Percentiles rank a stretch among this genome's conserved stretches.
These are phyloP conservation scores for Xiphophorus maculatus DNA, from an alignment of 2,113 vertebrate genomes.

Conservation along the genomic window DNA sequence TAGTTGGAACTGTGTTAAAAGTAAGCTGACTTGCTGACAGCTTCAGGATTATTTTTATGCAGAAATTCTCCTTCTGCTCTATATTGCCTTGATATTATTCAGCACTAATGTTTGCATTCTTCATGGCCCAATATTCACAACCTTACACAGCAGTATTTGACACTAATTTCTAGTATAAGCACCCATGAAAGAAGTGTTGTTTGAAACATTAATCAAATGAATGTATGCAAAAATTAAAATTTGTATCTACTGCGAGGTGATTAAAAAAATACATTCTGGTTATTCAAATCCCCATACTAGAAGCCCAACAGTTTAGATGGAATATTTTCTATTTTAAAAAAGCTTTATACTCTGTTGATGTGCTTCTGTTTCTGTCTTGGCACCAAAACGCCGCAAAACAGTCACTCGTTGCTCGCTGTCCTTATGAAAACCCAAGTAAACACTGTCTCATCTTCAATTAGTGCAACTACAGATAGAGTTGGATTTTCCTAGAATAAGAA, in stretches of 20 bases:
- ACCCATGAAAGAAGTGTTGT: neutral
- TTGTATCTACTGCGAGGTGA: constrained; percentile 32
- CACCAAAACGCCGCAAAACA: constrained; percentile 32
- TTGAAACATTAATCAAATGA: constrained; percentile 53
- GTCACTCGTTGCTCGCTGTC: constrained; percentile 13
- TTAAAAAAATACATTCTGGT: too few species aligned
- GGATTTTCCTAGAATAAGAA: constrained; percentile 44
- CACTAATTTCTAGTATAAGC: constrained; percentile 28
- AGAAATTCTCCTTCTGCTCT: constrained; percentile 47
- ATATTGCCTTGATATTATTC: constrained; percentile 65
- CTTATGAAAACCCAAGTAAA: constrained; percentile 46
- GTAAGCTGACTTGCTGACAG: constrained; percentile 18
- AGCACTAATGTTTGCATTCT: constrained; percentile 38
- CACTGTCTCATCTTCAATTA: constrained; percentile 47
- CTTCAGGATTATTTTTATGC: constrained; percentile 36
- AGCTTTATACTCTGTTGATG: constrained; percentile 34
- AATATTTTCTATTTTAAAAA: constrained; percentile 25
- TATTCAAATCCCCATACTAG: constrained; percentile 26
- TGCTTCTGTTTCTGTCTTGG: constrained; percentile 43
- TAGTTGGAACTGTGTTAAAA: constrained; percentile 31
- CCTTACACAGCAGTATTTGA: constrained; percentile 61
- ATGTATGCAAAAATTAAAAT: constrained; percentile 59
- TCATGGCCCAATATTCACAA: constrained; percentile 52
- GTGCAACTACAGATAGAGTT: constrained; percentile 47
- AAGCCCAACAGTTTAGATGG: constrained; percentile 35